Base-by-base conservation (phyloP, 2,797 vertebrate genomes). In the Echiichthys vipera region DNA sequence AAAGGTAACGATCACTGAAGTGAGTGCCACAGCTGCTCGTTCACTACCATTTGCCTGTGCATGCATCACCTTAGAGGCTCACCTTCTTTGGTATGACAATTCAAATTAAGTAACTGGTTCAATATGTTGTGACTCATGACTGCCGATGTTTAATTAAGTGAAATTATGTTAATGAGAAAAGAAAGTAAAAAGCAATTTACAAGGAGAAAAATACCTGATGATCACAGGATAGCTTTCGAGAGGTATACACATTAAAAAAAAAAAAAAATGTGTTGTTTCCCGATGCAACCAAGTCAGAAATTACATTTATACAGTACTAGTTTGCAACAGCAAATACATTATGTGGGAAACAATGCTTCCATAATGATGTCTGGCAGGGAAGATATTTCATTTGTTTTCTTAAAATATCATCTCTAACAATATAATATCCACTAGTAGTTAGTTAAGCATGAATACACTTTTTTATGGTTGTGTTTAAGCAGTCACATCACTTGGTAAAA, bases 11-110 rank as follows among this genome's bases (percentile, higher is more conserved):
- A 55, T 71, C 46, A 25, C 46, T 49, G 25, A 46, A 34, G 45
- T 53, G 51, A 65, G 49, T 2, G n/a, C 42, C 50, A 22, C 81
- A 84, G 79, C 81, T 83, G 83, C 66, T 76, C 29, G 2, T 36
- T 24, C 29, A 5, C 20, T 4, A 3, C 6, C 7, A 14, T 67
- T 71, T 83, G 74, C 80, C 66, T 68, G 24, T 40, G 20, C n/a
- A 20, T 29, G 51, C 29, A 20, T 69, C 79, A 66, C 37, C 77
- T 75, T 14, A 8, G 10, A 45, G 25, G 22, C 57, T 72, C 53
- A 36, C 39, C 24, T 66, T 49, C 12, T 12, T 10, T 18, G 17
- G 56, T 7, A 1, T n/a, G 30, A 54, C 17, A 0, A 13, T 25
- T 43, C 13, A 39, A 30, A 54, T 17, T 0, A 49, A 64, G 42